These are phyloP conservation scores for Corythaixoides concolor DNA, from an alignment of 2,113 vertebrate species.

Conservation along the genomic window DNA sequence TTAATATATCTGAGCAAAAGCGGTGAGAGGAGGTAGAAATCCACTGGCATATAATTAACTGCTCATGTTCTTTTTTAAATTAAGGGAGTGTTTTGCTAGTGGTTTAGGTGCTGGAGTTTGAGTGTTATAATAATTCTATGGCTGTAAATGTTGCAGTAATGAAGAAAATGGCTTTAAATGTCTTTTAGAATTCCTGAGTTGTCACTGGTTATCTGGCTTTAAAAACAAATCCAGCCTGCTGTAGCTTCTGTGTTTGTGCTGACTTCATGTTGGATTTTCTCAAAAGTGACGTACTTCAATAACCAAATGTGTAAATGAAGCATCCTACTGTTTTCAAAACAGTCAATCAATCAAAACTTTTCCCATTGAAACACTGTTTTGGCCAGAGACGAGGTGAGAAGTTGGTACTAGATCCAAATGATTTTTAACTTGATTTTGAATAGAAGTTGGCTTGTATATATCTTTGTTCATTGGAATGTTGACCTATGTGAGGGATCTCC, in stretches of 20 bases:
- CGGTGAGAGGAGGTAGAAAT: background rate
- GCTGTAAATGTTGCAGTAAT: background rate
- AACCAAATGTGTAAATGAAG: background rate
- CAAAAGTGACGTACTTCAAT: background rate
- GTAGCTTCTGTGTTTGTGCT: background rate
- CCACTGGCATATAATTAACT: background rate
- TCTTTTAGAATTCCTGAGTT: background rate
- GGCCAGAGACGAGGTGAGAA: background rate
- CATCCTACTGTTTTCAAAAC: background rate
- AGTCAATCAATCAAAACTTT: background rate
- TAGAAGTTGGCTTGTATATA: background rate
- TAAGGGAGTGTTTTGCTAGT: background rate
- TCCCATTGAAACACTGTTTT: background rate
- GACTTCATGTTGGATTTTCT: background rate
- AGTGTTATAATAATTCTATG: background rate
- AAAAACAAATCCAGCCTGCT: background rate
- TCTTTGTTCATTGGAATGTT: background rate
- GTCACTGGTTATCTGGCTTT: background rate
- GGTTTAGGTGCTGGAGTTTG: background rate
- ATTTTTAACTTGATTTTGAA: background rate
- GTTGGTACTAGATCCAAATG: background rate
- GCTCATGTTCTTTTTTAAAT: background rate
- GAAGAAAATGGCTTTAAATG: background rate
- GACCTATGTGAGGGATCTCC: background rate
- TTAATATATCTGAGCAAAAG: background rate